A percentile compares a stretch with the other conserved stretches of the same genome.
phyloP scores from a whole-genome alignment of 2,113 vertebrate species.

The Brachirus orientalis region DNA sequence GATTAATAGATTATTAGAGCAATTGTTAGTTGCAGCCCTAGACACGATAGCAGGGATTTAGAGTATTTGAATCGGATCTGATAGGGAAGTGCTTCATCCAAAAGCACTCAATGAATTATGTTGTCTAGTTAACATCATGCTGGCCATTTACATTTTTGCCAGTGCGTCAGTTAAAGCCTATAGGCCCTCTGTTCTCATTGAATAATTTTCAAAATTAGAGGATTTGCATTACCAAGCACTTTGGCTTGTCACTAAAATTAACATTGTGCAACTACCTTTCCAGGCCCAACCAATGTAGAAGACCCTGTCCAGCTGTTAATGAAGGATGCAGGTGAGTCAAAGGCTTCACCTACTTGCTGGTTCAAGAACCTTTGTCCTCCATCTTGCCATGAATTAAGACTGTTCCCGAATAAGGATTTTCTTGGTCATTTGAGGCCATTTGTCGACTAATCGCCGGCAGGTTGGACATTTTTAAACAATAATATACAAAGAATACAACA shows the following conservation, averaged over 20 bases:
- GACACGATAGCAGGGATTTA: too few relatives aligned
- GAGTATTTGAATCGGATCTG: background rate
- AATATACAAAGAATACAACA: too few relatives aligned
- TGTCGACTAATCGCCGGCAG: too few relatives aligned
- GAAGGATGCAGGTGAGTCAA: slow-evolving; percentile 93
- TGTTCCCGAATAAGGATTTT: too few relatives aligned
- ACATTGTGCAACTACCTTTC: slow-evolving; percentile 28
- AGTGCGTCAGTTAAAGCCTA: background rate
- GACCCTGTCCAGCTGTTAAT: slow-evolving; percentile 90
- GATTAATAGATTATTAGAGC: too few relatives aligned
- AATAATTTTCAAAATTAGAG: background rate
- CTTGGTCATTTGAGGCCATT: too few relatives aligned
- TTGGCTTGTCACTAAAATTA: background rate
- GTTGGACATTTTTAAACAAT: too few relatives aligned
- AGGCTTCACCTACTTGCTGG: rapidly evolving
- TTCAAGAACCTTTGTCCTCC: background rate
- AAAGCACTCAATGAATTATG: background rate
- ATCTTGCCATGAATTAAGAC: too few relatives aligned
- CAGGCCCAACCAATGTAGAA: slow-evolving; percentile 89
- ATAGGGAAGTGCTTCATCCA: background rate
- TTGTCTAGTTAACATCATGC: background rate
- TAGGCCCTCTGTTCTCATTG: background rate
- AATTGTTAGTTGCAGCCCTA: too few relatives aligned
- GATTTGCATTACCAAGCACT: background rate
- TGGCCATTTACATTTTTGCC: background rate